phyloP scores from a whole-genome alignment of 2,113 vertebrate genomes.

The Channa argus region DNA sequence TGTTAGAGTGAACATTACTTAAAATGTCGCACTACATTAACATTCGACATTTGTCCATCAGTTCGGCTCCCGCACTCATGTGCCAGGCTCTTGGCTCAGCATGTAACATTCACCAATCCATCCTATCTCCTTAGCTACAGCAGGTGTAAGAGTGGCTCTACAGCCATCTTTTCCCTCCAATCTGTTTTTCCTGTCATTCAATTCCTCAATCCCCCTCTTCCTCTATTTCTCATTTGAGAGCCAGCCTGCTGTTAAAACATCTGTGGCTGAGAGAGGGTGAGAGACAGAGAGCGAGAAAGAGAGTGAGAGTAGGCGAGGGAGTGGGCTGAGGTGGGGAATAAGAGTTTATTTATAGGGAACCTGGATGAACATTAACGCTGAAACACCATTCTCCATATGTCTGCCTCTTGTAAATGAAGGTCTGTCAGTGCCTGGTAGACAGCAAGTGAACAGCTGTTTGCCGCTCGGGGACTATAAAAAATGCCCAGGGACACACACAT shows the following conservation, averaged over 20 bases:
- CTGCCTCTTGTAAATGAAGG: conserved; percentile 64
- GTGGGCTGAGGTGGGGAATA: neutral
- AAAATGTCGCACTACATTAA: conserved; percentile 18
- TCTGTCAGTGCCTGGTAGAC: conserved; percentile 57
- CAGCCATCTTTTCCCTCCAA: conserved; percentile 37
- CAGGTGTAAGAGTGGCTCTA: conserved; percentile 23
- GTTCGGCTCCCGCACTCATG: conserved; percentile 5
- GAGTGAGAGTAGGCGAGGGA: conserved; percentile 12
- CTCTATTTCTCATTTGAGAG: conserved; percentile 59
- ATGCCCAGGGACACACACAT: conserved; percentile 10
- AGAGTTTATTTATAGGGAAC: conserved; percentile 62
- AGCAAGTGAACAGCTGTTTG: conserved; percentile 68
- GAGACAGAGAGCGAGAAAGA: neutral
- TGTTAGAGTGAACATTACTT: neutral
- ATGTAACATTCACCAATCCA: neutral
- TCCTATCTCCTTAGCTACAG: conserved; percentile 20
- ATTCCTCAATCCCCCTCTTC: conserved; percentile 24
- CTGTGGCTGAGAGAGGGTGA: conserved; percentile 55
- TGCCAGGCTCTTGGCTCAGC: conserved; percentile 17
- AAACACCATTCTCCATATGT: conserved; percentile 66
- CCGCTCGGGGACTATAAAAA: conserved; percentile 54
- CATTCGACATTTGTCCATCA: conserved; percentile 13
- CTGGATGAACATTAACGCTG: conserved; percentile 55
- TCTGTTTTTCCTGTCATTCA: conserved; percentile 62
- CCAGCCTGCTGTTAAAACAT: conserved; percentile 78